phyloP scores from a whole-genome alignment of 2,113 vertebrate genomes.

The Hystrix brachyura region DNA sequence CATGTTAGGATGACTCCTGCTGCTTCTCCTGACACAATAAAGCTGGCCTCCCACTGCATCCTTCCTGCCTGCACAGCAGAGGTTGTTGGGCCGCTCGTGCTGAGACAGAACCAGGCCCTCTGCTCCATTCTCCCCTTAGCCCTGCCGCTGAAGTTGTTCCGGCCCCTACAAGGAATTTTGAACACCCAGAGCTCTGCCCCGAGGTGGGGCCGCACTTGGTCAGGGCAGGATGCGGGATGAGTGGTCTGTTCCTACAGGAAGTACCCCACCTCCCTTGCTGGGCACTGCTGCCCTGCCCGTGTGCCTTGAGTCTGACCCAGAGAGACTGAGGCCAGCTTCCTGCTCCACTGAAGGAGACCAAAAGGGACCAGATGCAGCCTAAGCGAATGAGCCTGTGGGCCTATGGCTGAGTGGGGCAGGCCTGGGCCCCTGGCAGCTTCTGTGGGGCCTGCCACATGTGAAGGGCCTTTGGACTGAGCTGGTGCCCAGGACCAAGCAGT shows the following conservation, averaged over 20 bases:
- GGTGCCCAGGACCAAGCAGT: not conserved
- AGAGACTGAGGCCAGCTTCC: not conserved
- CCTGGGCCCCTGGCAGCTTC: not conserved
- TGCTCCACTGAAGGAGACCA: not conserved
- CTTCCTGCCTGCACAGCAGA: not conserved
- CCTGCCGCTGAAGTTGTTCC: not conserved
- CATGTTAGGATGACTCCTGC: not conserved
- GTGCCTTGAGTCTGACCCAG: not conserved
- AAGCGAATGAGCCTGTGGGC: fast-evolving
- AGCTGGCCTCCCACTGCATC: not conserved
- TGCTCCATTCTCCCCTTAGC: not conserved
- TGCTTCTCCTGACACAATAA: not conserved
- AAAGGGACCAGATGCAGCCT: too few species aligned
- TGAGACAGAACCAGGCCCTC: not conserved
- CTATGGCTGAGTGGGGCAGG: not conserved
- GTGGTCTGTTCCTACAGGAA: not conserved
- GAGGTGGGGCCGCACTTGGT: not conserved
- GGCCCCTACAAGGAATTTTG: not conserved
- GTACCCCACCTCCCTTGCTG: not conserved
- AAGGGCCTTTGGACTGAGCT: not conserved
- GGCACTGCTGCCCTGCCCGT: not conserved
- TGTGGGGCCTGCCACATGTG: too few species aligned
- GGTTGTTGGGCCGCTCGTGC: not conserved
- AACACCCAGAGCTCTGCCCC: not conserved
- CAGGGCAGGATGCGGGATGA: fast-evolving